Percentiles rank a stretch among this genome's conserved stretches.
These are phyloP conservation scores for Augochlora pura DNA, from an alignment of 1,140 invertebrate species.

Conservation along the genomic window DNA sequence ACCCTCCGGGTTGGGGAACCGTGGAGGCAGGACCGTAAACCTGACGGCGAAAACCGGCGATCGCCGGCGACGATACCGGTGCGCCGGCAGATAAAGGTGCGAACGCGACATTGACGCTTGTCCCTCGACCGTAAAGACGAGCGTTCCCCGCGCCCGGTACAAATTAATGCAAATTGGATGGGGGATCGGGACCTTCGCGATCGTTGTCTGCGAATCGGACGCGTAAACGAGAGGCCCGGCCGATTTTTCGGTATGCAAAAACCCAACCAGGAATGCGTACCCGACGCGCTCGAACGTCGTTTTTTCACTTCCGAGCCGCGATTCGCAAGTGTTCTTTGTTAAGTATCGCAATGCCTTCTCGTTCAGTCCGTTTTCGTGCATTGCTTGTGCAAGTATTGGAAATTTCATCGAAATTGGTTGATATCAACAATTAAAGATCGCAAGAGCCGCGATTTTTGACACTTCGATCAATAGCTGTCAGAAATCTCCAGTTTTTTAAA, in stretches of 20 bases:
- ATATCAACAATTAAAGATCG: no score
- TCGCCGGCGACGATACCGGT: constrained; percentile 45
- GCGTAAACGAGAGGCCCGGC: constrained; percentile 12
- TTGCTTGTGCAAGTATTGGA: no score
- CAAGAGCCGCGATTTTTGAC: no score
- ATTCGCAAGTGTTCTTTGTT: no score
- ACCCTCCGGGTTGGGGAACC: no score
- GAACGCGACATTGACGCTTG: constrained; percentile 39
- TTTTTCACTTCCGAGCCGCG: no score
- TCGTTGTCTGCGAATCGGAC: constrained; percentile 8
- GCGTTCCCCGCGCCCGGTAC: constrained; percentile 1
- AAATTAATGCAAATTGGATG: constrained; percentile 53
- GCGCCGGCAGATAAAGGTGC: constrained; percentile 41
- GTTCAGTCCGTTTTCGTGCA: no score
- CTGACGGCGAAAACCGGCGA: constrained; percentile 39
- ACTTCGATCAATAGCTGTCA: no score
- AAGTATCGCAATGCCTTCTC: no score
- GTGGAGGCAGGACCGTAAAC: constrained; percentile 39
- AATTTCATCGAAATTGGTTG: no score
- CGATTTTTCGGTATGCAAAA: background rate
- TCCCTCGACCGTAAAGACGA: constrained; percentile 1
- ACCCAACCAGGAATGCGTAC: background rate
- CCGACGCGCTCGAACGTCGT: no score
- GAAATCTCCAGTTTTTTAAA: no score
- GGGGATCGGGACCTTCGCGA: constrained; percentile 20